These are phyloP conservation scores for Lepus townsendii DNA, from an alignment of 2,797 vertebrate genomes.

Conservation along the genomic window DNA sequence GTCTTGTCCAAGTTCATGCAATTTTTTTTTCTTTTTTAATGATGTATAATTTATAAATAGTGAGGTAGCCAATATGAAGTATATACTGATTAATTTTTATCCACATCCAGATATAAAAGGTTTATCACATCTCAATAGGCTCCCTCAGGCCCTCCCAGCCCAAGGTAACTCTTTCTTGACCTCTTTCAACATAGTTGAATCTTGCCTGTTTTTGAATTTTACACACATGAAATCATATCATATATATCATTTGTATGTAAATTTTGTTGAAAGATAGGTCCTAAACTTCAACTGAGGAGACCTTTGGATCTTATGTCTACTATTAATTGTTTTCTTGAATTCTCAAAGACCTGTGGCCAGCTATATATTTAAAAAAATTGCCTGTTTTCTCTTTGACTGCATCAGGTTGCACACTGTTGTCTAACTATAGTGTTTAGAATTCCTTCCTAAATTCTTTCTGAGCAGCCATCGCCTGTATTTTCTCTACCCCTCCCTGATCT, in stretches of 20 bases:
- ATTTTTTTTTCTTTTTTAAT: neutral
- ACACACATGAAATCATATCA: neutral
- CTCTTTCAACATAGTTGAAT: neutral
- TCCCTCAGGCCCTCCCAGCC: neutral
- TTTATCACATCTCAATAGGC: neutral
- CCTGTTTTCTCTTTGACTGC: constrained; percentile 64
- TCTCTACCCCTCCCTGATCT: too few species aligned
- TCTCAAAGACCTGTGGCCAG: constrained; percentile 67
- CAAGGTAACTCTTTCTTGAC: constrained; percentile 12
- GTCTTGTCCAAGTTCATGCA: constrained; percentile 15
- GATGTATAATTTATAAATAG: constrained; percentile 5
- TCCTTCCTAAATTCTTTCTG: constrained; percentile 43
- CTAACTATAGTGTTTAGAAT: constrained; percentile 69
- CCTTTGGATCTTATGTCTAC: constrained; percentile 65
- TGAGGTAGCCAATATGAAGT: neutral
- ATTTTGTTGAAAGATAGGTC: neutral
- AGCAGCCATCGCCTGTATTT: too few species aligned
- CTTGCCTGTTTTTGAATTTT: neutral
- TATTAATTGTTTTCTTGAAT: constrained; percentile 68
- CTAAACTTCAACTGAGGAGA: constrained; percentile 56
- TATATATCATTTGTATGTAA: neutral
- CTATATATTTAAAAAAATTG: constrained; percentile 38
- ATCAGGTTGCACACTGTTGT: constrained; percentile 68
- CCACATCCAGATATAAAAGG: neutral
- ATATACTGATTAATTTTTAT: neutral